Evolutionary conservation across 2,888 invertebrate species (phyloP), one percentile per base, ranked within the genome.

Genomic region (Acanthosoma haemorrhoidale): DNA sequence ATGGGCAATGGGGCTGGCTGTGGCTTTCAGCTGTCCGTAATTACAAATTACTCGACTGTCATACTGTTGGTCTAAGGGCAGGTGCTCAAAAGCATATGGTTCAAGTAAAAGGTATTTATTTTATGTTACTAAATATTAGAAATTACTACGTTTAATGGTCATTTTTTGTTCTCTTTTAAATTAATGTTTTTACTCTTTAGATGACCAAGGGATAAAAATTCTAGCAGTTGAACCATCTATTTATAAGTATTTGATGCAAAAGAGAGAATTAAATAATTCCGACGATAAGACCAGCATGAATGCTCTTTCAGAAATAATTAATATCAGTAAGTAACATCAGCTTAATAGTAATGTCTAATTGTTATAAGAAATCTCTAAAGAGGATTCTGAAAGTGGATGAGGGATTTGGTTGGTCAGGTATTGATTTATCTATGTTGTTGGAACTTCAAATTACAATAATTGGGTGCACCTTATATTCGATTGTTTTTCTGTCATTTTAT

Each of bases 1-100:
- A 95, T 78, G 97, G 97, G 0, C 90, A 92, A 76, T 96, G 96
- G 88, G 98, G 97, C n/a, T 99, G 98, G 98, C 81, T 92, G 64
- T 96, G 96, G 95, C 84, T 92, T 70, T 89, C 92, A 0, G 82
- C 86, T 3, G 86, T 88, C 70, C 84, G 92, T 72, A 86, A 86
- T 76, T 85, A 85, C 75, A 85, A 82, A 80, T 81, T 72, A 75
- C 77, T 76, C 69, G 83, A 85, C 76, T 83, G 83, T 70, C 82
- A 82, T 70, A 80, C 82, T 36, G 77, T 84, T 36, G 89, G 89
- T 0, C 80, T 90, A 18, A 79, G 85, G n/a, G 84, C 84, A 71
- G 88, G 87, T 2, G 89, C 92, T 16, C 86, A 87, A 68, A 92
- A 91, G 80, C 84, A 89, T 72, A 89, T 89, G 81, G 87, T 92